Conservation (phyloP, 2,888 invertebrate species). For the Chymomyza caudatula region DNA sequence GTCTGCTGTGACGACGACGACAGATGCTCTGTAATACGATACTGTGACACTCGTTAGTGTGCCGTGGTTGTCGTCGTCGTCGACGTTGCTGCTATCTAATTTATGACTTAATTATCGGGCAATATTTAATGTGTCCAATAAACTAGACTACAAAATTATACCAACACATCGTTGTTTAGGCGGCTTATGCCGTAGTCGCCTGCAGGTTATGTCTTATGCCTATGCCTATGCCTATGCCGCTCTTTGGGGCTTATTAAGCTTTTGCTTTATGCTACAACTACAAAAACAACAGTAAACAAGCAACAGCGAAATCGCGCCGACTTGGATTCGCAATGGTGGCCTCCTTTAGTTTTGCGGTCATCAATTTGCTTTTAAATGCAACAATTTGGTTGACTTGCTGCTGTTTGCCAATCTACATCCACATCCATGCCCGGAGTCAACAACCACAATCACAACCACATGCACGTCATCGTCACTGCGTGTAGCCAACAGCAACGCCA, state of each 20-base stretch:
- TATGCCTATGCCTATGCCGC: slow-evolving; percentile 22
- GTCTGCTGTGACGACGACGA: slow-evolving; percentile 7
- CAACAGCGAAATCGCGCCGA: too few species aligned
- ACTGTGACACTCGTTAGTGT: slow-evolving; percentile 66
- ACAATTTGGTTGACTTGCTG: slow-evolving; percentile 61
- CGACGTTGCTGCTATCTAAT: slow-evolving; percentile 72
- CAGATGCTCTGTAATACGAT: slow-evolving; percentile 68
- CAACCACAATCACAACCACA: background rate
- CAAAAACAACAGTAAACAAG: background rate
- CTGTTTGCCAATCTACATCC: background rate
- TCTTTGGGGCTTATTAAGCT: slow-evolving; percentile 60
- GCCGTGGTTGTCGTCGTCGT: slow-evolving; percentile 25
- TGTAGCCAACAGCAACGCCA: slow-evolving; percentile 13
- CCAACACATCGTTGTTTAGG: slow-evolving; percentile 68
- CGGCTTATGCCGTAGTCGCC: slow-evolving; percentile 11
- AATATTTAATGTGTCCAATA: slow-evolving; percentile 78
- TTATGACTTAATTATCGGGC: slow-evolving; percentile 78
- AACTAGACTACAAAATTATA: slow-evolving; percentile 80
- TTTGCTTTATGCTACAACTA: slow-evolving; percentile 61
- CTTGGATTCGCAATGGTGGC: slow-evolving; percentile 56
- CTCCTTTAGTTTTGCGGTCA: slow-evolving; percentile 73
- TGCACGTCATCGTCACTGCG: slow-evolving; percentile 54
- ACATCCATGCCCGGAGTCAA: slow-evolving; percentile 16
- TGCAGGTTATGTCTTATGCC: slow-evolving; percentile 15
- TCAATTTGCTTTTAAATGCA: slow-evolving; percentile 76